phyloP scores from a whole-genome alignment of 2,888 invertebrate genomes.

The Cephus rjabovi region DNA sequence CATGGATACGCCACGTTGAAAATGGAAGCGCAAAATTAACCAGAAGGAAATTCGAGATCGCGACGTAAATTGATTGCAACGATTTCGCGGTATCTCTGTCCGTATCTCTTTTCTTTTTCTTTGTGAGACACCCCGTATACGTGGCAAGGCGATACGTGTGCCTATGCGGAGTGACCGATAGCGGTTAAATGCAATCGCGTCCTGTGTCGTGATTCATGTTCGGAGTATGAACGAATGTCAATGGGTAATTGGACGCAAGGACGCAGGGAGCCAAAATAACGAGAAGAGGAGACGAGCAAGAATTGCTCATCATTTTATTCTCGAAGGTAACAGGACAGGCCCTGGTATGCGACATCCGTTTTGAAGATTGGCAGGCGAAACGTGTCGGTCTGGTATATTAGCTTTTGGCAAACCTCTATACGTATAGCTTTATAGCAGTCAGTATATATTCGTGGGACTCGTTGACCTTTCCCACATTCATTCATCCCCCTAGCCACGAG shows the following conservation, averaged over 20 bases:
- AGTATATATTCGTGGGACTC: background rate
- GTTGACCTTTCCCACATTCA: background rate
- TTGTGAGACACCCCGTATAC: background rate
- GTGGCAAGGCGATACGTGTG: background rate
- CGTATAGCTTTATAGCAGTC: background rate
- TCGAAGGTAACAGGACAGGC: background rate
- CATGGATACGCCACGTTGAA: background rate
- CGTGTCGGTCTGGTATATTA: background rate
- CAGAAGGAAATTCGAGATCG: background rate
- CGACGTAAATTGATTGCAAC: background rate
- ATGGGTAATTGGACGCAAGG: conserved; percentile 41
- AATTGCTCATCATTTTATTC: background rate
- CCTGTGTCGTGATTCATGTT: conserved; percentile 47
- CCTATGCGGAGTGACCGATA: conserved; percentile 24
- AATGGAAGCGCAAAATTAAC: background rate
- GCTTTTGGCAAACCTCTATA: background rate
- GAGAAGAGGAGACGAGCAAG: background rate
- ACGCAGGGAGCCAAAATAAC: conserved; percentile 22
- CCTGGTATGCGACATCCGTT: background rate
- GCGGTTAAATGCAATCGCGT: conserved; percentile 46
- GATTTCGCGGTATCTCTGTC: background rate
- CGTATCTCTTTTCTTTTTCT: background rate
- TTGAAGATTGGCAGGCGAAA: background rate
- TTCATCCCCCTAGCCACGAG: background rate
- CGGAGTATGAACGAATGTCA: conserved; percentile 41